Evolutionary conservation across 2,797 vertebrate species (phyloP).

Genomic region (Takifugu rubripes): DNA sequence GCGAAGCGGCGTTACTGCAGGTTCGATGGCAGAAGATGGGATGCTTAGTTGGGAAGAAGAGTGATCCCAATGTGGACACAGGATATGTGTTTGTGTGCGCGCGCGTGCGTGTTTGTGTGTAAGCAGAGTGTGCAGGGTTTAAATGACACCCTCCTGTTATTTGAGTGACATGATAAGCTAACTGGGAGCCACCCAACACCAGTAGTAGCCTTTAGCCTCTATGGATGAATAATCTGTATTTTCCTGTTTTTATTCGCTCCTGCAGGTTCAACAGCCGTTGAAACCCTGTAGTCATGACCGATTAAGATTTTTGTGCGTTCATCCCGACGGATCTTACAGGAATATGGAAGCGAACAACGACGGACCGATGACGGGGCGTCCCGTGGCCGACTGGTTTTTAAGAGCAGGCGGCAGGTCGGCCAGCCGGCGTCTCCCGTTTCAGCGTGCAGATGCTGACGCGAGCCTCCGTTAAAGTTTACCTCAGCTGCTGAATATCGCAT

Average conservation of each 20-base stretch:
- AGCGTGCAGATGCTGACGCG: conserved; percentile 17
- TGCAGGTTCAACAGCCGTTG: no score
- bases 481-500: conserved; percentile 39
- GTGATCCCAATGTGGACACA: neutral
- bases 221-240: neutral
- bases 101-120: conserved; percentile 10
- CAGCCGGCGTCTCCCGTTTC: conserved; percentile 48
- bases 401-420: conserved; percentile 35
- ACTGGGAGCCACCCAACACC: neutral
- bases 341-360: no score
- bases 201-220: neutral
- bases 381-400: conserved; percentile 55
- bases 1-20: no score
- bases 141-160: conserved; percentile 20
- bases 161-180: conserved; percentile 21
- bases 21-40: no score
- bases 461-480: conserved; percentile 50
- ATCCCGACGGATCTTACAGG: neutral
- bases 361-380: neutral
- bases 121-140: conserved; percentile 21
- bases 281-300: no score
- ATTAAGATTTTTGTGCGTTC: neutral
- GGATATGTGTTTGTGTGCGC: conserved; percentile 9
- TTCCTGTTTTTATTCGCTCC: neutral
- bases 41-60: no score